A percentile compares a stretch with the other conserved stretches of the same genome.
Conservation (phyloP, 2,797 vertebrate genomes). For the Molossus molossus region DNA sequence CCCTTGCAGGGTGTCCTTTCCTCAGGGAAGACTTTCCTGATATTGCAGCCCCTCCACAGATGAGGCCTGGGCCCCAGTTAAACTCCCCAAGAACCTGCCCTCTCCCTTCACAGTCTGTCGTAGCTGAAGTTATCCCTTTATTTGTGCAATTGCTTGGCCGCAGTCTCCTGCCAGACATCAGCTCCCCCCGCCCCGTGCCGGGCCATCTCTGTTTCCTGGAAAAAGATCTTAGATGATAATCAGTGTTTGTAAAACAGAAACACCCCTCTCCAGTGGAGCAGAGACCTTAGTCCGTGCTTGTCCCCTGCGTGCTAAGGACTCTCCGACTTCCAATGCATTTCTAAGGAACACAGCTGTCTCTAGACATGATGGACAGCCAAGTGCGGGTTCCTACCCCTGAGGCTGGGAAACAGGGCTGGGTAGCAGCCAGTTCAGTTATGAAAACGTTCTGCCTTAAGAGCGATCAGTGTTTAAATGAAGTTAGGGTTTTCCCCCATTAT, state of each 20-base stretch:
- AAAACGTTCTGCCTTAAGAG: neutral
- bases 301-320: neutral
- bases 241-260: neutral
- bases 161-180: neutral
- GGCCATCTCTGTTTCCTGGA: neutral
- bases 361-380: neutral
- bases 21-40: neutral
- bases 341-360: neutral
- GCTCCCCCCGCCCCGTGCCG: neutral
- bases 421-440: neutral
- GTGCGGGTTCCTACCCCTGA: neutral
- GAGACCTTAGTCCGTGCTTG: neutral
- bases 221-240: neutral
- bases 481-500: no score
- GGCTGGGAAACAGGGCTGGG: neutral
- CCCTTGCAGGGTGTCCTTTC: neutral
- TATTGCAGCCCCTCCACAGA: neutral
- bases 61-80: neutral
- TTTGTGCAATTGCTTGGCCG: neutral
- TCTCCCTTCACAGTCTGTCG: neutral
- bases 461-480: slow-evolving; percentile 2
- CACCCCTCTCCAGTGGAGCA: neutral
- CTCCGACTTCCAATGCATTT: neutral
- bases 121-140: neutral
- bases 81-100: neutral